Percentiles rank a stretch among this genome's conserved stretches.
Evolutionary conservation across 1,140 invertebrate species (phyloP).

Genomic region (Drosophila serrata): DNA sequence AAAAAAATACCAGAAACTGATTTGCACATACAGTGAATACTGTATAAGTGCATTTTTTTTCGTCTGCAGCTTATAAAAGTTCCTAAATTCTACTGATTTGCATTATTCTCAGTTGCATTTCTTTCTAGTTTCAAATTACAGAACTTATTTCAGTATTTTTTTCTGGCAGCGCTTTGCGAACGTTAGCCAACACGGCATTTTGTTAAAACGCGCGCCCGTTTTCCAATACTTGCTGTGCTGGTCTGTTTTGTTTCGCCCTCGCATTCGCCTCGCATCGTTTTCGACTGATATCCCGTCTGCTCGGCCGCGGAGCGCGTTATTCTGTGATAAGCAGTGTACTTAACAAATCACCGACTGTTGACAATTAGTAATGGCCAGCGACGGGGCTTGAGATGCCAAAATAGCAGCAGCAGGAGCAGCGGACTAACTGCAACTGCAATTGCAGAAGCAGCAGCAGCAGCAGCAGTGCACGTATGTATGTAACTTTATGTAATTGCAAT

Average conservation of each 20-base stretch:
- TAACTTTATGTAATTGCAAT: constrained; percentile 81
- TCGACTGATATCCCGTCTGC: constrained; percentile 32
- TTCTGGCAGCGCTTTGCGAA: not conserved
- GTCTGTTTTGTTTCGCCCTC: constrained; percentile 29
- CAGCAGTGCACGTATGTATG: constrained; percentile 59
- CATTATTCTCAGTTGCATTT: too few relatives aligned
- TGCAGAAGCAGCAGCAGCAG: constrained; percentile 39
- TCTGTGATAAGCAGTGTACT: constrained; percentile 78
- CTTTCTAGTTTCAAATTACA: too few relatives aligned
- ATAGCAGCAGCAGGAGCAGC: constrained; percentile 14
- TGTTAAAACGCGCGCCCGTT: constrained; percentile 5
- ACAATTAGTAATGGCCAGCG: constrained; percentile 56
- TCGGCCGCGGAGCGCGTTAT: constrained; percentile 51
- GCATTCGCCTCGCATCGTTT: constrained; percentile 30
- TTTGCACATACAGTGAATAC: not conserved
- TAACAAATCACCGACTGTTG: constrained; percentile 66
- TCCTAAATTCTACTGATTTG: too few relatives aligned
- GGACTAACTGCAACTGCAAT: constrained; percentile 29
- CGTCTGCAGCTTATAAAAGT: too few relatives aligned
- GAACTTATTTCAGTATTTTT: too few relatives aligned
- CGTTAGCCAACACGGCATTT: not conserved
- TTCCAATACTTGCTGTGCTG: constrained; percentile 15
- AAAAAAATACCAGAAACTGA: constrained; percentile 8
- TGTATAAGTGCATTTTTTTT: not conserved
- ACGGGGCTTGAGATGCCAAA: constrained; percentile 38